Evolutionary conservation across 2,113 vertebrate genomes (phyloP), one percentile per base, ranked within the genome.

Genomic region (Ailuropoda melanoleuca): DNA sequence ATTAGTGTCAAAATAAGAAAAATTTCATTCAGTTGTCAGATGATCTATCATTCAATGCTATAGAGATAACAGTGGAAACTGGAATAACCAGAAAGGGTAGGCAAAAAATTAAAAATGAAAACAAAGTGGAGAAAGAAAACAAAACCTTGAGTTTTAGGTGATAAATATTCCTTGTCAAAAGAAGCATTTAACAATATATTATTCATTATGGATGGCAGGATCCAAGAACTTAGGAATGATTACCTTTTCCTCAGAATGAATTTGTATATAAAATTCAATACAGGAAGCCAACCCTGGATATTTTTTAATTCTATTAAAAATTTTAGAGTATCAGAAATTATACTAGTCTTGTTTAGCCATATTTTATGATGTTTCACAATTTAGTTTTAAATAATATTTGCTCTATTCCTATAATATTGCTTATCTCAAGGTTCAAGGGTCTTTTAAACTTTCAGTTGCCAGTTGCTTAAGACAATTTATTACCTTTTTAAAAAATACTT

Each of bases 81-180:
- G 34, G 15, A 82, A 56, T 87, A 75, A 46, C 15, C 3, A 60
- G 19, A 88, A 95, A 90, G 8, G 3, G 6, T 24, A 93, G 60
- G 8, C 24, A 72, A 93, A 58, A 60, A 34, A 48, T 37, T 29
- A 84, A 53, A 81, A 80, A 85, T 84, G 68, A 94, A 95, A 50
- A 82, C 6, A 64, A 95, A 89, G 26, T 56, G 13, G 19, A 11
- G 34, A 60, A 70, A 75, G 18, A 60, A 93, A 72, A 48, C 26
- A 62, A 96, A 97, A 84, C 21, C 11, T 91, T 78, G 48, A 68
- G 9, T 93, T 97, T 75, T 88, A 92, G 64, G 66, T 93, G 95
- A 97, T 97, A 97, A 94, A 97, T 97, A 29, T 87, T 95, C 37
- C 81, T 96, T 58, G 1, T 97, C 78, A 89, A 93, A 96, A 97